phyloP scores from a whole-genome alignment of 1,140 invertebrate species.

The Harpegnathos saltator region DNA sequence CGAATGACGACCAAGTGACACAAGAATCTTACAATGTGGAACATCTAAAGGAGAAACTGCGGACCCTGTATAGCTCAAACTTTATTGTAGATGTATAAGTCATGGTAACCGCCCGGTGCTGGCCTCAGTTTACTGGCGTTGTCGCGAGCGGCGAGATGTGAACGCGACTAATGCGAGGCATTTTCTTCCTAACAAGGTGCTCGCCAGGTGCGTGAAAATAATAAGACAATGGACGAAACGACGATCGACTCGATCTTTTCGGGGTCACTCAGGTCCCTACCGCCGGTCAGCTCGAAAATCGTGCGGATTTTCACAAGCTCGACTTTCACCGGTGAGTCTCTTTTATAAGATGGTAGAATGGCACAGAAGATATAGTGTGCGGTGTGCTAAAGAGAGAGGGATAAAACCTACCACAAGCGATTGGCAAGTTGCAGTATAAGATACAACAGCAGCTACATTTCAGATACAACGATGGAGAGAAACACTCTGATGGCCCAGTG shows the following conservation, averaged over 20 bases:
- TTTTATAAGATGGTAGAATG: slow-evolving; percentile 1
- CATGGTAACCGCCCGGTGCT: slow-evolving; percentile 29
- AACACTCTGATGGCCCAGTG: slow-evolving; percentile 99
- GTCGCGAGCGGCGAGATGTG: slow-evolving; percentile 27
- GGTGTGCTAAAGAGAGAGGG: not conserved
- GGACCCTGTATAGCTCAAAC: slow-evolving; percentile 26
- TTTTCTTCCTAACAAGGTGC: slow-evolving; percentile 34
- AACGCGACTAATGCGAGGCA: not conserved
- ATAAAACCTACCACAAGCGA: not conserved
- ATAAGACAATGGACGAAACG: slow-evolving; percentile 92
- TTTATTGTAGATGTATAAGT: slow-evolving; percentile 51
- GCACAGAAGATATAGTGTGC: slow-evolving; percentile 22
- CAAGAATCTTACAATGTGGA: slow-evolving; percentile 1
- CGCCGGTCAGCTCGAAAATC: slow-evolving; percentile 98
- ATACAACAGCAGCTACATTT: slow-evolving; percentile 31
- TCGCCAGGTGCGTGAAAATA: slow-evolving; percentile 38
- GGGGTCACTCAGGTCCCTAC: slow-evolving; percentile 95
- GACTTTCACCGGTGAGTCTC: slow-evolving; percentile 96
- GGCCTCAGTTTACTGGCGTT: slow-evolving; percentile 54
- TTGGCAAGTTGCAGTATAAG: not conserved
- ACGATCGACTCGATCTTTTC: slow-evolving; percentile 96
- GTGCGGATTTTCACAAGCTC: slow-evolving; percentile 99
- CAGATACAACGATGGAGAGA: slow-evolving; percentile 98
- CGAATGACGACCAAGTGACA: not conserved
- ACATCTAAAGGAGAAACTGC: not conserved